These are phyloP conservation scores for Geococcyx californianus DNA, from an alignment of 2,113 vertebrate species.

Conservation along the genomic window DNA sequence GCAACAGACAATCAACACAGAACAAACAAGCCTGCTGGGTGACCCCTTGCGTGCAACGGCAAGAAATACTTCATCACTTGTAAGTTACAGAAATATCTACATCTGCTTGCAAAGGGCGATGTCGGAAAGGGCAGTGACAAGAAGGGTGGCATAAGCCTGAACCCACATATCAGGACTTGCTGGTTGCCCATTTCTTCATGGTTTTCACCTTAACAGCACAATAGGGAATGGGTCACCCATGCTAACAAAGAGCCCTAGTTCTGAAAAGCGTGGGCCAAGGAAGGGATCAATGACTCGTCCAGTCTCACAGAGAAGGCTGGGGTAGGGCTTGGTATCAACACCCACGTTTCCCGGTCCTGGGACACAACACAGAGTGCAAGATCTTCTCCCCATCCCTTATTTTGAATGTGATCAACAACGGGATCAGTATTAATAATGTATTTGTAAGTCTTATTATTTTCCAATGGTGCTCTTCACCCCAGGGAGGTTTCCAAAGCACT, in stretches of 20 bases:
- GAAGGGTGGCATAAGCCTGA: not conserved
- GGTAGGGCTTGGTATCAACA: not conserved
- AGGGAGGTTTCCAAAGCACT: conserved; percentile 30
- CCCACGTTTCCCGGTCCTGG: not conserved
- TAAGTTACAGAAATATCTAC: not conserved
- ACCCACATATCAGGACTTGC: not conserved
- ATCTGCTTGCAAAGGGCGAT: rapidly evolving
- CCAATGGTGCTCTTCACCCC: not conserved
- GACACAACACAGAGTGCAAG: not conserved
- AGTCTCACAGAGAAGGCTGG: rapidly evolving
- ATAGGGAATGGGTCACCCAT: not conserved
- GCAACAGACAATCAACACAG: not conserved
- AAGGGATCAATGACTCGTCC: not conserved
- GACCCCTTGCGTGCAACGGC: rapidly evolving
- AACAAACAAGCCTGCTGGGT: not conserved
- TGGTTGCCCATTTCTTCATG: not conserved
- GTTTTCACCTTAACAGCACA: not conserved
- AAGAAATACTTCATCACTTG: not conserved
- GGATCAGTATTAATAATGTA: conserved; percentile 31
- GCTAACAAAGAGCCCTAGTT: not conserved
- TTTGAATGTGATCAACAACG: not conserved
- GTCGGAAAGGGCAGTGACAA: not conserved
- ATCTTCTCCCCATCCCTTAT: not conserved
- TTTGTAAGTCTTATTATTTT: conserved; percentile 43
- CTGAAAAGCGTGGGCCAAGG: not conserved